These are phyloP conservation scores for Xenops minutus DNA, from an alignment of 2,797 vertebrate species.

Conservation along the genomic window DNA sequence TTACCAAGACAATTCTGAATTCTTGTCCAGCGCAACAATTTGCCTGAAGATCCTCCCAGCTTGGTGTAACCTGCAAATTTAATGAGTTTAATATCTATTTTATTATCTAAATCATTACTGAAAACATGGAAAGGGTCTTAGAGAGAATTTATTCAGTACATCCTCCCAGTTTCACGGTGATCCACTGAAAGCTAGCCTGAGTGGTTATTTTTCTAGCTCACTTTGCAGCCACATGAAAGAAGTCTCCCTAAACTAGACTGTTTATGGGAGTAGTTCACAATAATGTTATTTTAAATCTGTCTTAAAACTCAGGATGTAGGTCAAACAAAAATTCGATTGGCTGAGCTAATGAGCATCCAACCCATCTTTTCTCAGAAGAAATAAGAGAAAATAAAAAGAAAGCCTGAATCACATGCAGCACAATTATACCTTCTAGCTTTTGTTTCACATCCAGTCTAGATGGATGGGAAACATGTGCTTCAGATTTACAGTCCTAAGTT, in stretches of 20 bases:
- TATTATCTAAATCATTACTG: not conserved
- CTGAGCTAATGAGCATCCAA: not conserved
- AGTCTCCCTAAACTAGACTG: not conserved
- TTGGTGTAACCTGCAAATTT: not conserved
- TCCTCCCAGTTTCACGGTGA: not conserved
- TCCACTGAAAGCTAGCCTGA: not conserved
- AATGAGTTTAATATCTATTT: not conserved
- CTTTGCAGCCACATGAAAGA: not conserved
- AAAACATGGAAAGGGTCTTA: not conserved
- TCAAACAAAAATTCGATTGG: not conserved
- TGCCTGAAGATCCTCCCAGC: not conserved
- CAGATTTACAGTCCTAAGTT: not conserved
- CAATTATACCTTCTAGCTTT: not conserved
- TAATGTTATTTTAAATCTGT: not conserved
- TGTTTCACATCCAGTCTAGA: not conserved
- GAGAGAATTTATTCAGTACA: not conserved
- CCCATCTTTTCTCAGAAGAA: not conserved
- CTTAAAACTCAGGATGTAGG: not conserved
- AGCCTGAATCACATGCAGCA: not conserved
- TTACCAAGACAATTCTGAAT: not conserved
- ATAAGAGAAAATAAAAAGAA: not conserved
- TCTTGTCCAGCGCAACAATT: not conserved
- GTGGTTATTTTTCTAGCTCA: not conserved
- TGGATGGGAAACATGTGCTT: not conserved
- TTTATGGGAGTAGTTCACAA: not conserved